These are phyloP conservation scores for Sphaeramia orbicularis DNA, from an alignment of 2,797 vertebrate species.

Conservation along the genomic window DNA sequence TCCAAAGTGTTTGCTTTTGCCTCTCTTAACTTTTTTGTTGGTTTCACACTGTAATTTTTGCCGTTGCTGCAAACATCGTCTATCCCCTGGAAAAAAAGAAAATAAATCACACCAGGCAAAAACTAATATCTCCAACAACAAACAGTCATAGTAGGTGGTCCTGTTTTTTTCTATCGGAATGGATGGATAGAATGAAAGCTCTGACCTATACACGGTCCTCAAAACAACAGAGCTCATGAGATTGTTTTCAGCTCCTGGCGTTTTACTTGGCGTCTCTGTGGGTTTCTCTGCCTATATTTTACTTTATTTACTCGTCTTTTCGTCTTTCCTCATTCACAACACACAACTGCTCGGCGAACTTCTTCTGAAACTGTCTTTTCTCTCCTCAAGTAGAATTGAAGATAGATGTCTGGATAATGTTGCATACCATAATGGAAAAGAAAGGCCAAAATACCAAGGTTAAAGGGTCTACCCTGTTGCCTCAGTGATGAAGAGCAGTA, in stretches of 20 bases:
- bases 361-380: no score
- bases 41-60: slow-evolving; percentile 34
- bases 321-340: slow-evolving; percentile 44
- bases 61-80: slow-evolving; percentile 27
- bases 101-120: slow-evolving; percentile 45
- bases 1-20: slow-evolving; percentile 16
- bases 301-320: slow-evolving; percentile 61
- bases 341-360: no score
- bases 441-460: no score
- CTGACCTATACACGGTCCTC: slow-evolving; percentile 53
- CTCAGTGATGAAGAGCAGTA: no score
- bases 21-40: slow-evolving; percentile 40
- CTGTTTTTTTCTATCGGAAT: slow-evolving; percentile 39
- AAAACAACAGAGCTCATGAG: slow-evolving; percentile 50
- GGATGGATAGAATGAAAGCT: slow-evolving; percentile 67
- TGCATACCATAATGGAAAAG: no score
- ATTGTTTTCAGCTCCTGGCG: slow-evolving; percentile 63
- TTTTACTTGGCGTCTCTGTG: slow-evolving; percentile 58
- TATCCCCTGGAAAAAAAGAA: slow-evolving; percentile 11
- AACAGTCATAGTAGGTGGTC: slow-evolving; percentile 64
- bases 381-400: no score
- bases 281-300: slow-evolving; percentile 60
- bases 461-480: no score
- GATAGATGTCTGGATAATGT: no score
- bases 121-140: slow-evolving; percentile 57